phyloP scores from a whole-genome alignment of 1,140 invertebrate genomes.

The Drosophila seguyi region DNA sequence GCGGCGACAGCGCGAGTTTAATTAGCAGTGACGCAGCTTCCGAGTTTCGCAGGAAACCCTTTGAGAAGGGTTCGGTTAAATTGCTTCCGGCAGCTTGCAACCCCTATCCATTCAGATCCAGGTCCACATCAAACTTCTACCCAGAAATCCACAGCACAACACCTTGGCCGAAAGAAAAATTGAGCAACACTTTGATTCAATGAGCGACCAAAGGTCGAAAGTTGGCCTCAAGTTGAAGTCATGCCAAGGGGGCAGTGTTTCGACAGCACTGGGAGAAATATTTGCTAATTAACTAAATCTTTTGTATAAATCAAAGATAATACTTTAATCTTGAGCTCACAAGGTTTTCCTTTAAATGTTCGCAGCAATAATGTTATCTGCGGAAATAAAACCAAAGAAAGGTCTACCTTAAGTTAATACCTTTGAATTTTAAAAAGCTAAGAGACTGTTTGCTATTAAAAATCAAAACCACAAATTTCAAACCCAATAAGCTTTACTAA shows the following conservation, averaged over 20 bases:
- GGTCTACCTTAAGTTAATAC: no score
- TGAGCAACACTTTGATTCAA: constrained; percentile 79
- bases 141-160: constrained; percentile 31
- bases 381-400: no score
- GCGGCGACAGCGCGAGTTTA: constrained; percentile 82
- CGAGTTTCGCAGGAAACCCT: constrained; percentile 51
- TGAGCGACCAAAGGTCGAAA: constrained; percentile 60
- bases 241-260: neutral
- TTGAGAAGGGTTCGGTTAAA: constrained; percentile 69
- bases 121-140: constrained; percentile 18
- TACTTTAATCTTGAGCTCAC: no score
- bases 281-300: neutral
- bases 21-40: constrained; percentile 78
- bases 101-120: constrained; percentile 15
- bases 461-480: neutral
- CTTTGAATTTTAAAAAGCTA: no score
- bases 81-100: constrained; percentile 71
- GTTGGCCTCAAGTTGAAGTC: constrained; percentile 7
- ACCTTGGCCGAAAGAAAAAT: constrained; percentile 76
- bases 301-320: neutral
- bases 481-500: no score
- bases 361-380: no score
- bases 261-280: neutral
- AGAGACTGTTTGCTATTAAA: no score
- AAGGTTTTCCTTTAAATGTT: no score